phyloP scores from a whole-genome alignment of 2,113 vertebrate genomes.

The Chrysochloris asiatica region DNA sequence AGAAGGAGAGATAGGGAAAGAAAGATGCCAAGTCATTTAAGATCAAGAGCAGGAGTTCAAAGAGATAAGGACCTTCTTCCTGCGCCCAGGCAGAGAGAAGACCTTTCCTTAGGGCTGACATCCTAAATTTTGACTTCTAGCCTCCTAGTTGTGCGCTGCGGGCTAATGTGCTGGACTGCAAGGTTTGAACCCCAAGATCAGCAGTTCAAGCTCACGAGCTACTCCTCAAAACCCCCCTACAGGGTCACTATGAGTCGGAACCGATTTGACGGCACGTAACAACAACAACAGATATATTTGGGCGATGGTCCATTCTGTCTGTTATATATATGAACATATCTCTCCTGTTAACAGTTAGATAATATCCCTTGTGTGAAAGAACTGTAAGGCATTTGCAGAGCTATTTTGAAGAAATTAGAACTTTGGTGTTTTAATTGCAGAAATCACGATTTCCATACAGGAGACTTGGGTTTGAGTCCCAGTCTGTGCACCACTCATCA shows the following conservation, averaged over 20 bases:
- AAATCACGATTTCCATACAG: not conserved
- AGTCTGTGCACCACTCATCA: not conserved
- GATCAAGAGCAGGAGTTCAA: no score
- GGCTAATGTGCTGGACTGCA: no score
- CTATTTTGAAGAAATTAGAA: constrained; percentile 31
- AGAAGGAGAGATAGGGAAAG: not conserved
- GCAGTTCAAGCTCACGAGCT: no score
- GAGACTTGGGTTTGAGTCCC: not conserved
- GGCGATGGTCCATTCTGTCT: no score
- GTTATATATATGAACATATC: no score
- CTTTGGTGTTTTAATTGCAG: not conserved
- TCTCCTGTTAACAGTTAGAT: not conserved
- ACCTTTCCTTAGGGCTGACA: not conserved
- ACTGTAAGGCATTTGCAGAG: not conserved
- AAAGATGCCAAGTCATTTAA: not conserved
- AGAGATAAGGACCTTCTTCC: not conserved
- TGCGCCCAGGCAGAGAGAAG: not conserved
- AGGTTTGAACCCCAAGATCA: no score
- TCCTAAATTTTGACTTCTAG: not conserved
- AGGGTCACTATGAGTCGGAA: no score
- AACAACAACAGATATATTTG: no score
- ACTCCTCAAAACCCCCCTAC: no score
- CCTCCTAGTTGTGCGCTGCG: no score
- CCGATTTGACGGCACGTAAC: no score
- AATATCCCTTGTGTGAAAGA: not conserved